phyloP scores from a whole-genome alignment of 2,888 invertebrate genomes.

The Camptogramma bilineatum region DNA sequence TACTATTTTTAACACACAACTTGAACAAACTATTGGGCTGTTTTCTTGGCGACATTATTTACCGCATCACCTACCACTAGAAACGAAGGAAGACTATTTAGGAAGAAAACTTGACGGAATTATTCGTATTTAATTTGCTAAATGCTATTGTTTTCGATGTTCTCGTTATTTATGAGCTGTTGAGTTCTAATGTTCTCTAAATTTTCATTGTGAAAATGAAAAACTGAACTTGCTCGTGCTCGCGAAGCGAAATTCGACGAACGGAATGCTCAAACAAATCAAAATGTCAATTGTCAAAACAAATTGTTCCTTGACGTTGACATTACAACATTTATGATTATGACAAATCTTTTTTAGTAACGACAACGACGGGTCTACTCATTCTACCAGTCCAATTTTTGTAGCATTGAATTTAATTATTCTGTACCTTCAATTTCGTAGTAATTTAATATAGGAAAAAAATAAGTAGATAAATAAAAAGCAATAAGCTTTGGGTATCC shows the following conservation, averaged over 20 bases:
- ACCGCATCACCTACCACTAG: slow-evolving; percentile 12
- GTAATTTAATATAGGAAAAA: too few species aligned
- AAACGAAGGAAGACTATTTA: background rate
- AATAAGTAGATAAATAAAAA: too few species aligned
- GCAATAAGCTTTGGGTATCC: too few species aligned
- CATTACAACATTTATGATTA: background rate
- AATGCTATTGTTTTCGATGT: background rate
- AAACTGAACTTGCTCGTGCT: too few species aligned
- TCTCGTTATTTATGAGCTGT: too few species aligned
- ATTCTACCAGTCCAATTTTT: too few species aligned
- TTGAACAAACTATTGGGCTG: slow-evolving; percentile 75
- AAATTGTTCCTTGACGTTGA: background rate
- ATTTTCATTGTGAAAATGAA: background rate
- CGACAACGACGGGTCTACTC: too few species aligned
- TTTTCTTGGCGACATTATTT: slow-evolving; percentile 75
- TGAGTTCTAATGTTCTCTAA: background rate
- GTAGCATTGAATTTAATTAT: too few species aligned
- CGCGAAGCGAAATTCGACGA: background rate
- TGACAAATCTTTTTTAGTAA: too few species aligned
- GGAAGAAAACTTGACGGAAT: background rate
- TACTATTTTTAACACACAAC: slow-evolving; percentile 72
- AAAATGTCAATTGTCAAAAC: background rate
- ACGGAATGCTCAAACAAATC: too few species aligned
- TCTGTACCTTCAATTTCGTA: too few species aligned
- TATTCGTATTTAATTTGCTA: background rate